Evolutionary conservation across 2,113 vertebrate genomes (phyloP).

Genomic region (Pantherophis guttatus): DNA sequence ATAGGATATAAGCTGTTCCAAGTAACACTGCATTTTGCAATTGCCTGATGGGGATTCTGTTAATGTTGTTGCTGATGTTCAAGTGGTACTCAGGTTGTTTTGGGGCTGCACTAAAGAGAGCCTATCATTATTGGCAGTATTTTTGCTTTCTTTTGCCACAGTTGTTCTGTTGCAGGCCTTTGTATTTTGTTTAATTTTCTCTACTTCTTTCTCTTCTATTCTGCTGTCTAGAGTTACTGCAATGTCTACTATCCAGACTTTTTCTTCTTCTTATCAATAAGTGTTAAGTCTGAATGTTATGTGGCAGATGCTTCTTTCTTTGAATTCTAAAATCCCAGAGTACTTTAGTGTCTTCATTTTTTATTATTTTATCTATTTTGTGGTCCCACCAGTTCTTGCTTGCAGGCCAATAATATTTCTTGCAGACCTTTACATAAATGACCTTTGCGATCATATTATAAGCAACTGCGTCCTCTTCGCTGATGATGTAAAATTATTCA

Average conservation of each 20-base stretch:
- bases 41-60: background rate
- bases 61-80: background rate
- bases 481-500: too few species aligned
- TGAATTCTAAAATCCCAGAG: too few species aligned
- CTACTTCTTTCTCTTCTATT: background rate
- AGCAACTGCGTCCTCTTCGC: too few species aligned
- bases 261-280: too few species aligned
- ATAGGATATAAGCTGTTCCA: background rate
- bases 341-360: too few species aligned
- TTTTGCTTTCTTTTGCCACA: background rate
- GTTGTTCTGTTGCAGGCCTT: background rate
- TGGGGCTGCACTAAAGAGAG: background rate
- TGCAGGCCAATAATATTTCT: background rate
- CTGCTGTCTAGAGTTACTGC: background rate
- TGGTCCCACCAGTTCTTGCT: background rate
- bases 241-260: background rate
- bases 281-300: too few species aligned
- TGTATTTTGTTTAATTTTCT: background rate
- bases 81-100: background rate
- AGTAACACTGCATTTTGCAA: background rate
- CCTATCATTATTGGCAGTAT: background rate
- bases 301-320: too few species aligned
- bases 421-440: background rate
- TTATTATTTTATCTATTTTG: background rate
- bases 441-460: too few species aligned